Base-by-base conservation (phyloP, 2,888 invertebrate species). In the Epinotia demarniana region DNA sequence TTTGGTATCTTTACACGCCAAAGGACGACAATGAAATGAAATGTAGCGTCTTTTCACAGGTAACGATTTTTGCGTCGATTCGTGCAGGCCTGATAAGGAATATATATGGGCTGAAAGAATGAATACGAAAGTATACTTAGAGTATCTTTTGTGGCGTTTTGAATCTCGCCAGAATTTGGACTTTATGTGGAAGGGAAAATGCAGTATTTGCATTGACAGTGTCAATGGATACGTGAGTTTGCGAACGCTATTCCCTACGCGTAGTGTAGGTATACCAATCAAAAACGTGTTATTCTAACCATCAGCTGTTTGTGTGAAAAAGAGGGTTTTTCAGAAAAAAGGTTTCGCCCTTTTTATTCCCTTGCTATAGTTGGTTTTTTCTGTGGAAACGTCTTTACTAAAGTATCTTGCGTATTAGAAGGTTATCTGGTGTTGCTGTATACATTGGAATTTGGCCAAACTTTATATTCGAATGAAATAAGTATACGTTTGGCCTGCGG, bases 1-100 rank as follows among this genome's bases (percentile, higher is more conserved):
- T 82, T 84, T 85, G 81, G 82, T 86, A 87, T 85, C 83, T 82
- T 84, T 81, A 85, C 85, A 81, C 87, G 83, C 89, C 88, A 88
- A 86, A 88, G 84, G 81, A 82, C 84, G 85, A 87, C 88, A 89
- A 87, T 87, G 84, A 86, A 81, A 80, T 79, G 80, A 80, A 79
- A 79, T 77, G 77, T 78, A 77, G 78, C 75, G 73, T 75, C 78
- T 80, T 78, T 74, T 72, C 80, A 77, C 77, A 74, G 76, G 77
- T 76, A 75, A 70, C 69, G 58, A 74, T 72, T 69, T 62, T 60
- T 39, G 63, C 68, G 72, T 63, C 77, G 69, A 68, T 72, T 72
- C 72, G 55, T 53, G 64, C 70, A 60, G 71, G 70, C 66, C 60
- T 60, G 75, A 71, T 71, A 71, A 75, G 39, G 70, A 63, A 66